Evolutionary conservation across 2,113 vertebrate genomes (phyloP).

Genomic region (Scomber japonicus): DNA sequence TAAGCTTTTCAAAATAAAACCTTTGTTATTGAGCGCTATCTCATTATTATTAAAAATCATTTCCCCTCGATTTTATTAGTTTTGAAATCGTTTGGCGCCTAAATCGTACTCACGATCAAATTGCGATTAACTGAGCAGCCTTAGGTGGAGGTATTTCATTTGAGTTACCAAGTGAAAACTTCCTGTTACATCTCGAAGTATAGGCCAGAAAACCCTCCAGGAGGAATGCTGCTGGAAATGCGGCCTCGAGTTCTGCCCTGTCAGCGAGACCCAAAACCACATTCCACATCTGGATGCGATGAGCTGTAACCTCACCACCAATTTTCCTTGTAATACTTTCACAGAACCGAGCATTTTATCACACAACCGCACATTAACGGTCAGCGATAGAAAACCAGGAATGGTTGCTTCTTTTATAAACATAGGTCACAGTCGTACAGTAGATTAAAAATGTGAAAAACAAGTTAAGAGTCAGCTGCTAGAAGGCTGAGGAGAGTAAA

Average conservation of each 20-base stretch:
- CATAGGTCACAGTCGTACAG: too few species aligned
- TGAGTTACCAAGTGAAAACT: neutral
- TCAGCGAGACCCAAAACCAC: slow-evolving; percentile 50
- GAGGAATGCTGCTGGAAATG: slow-evolving; percentile 3
- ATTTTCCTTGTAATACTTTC: slow-evolving; percentile 34
- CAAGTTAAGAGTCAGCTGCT: neutral
- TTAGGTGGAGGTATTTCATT: neutral
- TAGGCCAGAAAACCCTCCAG: slow-evolving; percentile 15
- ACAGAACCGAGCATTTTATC: slow-evolving; percentile 1
- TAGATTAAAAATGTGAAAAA: neutral
- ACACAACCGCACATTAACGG: slow-evolving; percentile 4
- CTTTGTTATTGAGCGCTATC: too few species aligned
- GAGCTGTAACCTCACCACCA: slow-evolving; percentile 44
- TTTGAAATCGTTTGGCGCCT: too few species aligned
- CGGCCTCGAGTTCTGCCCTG: slow-evolving; percentile 42
- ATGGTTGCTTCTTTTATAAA: neutral
- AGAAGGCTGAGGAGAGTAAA: too few species aligned
- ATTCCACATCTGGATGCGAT: slow-evolving; percentile 80
- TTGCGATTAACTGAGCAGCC: too few species aligned
- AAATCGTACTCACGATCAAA: too few species aligned
- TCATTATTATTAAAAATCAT: too few species aligned
- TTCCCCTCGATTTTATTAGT: too few species aligned
- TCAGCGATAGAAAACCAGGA: neutral
- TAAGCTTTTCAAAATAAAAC: too few species aligned
- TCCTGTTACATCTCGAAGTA: slow-evolving; percentile 5